phyloP scores from a whole-genome alignment of 2,797 vertebrate genomes.

The Lagocephalus sceleratus region DNA sequence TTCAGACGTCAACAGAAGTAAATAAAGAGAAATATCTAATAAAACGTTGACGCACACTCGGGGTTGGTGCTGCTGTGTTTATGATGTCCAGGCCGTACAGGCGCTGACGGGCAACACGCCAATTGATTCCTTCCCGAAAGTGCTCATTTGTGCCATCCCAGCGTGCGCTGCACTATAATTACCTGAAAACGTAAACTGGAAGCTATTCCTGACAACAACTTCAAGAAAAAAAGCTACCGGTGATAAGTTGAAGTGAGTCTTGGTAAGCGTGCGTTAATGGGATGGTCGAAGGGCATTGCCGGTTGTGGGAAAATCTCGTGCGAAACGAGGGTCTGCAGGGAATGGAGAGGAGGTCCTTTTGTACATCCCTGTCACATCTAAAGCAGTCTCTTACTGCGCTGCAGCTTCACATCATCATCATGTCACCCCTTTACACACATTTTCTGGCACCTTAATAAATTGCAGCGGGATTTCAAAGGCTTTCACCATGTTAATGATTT shows the following conservation, averaged over 20 bases:
- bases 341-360: conserved; percentile 54
- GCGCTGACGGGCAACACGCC: conserved; percentile 70
- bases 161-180: conserved; percentile 77
- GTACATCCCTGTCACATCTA: conserved; percentile 51
- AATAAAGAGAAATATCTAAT: conserved; percentile 26
- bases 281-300: conserved; percentile 69
- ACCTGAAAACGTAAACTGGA: conserved; percentile 81
- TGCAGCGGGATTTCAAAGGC: conserved; percentile 35
- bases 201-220: conserved; percentile 78
- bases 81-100: conserved; percentile 70
- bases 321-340: conserved; percentile 69
- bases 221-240: conserved; percentile 75
- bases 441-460: conserved; percentile 51
- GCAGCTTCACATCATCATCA: conserved; percentile 33
- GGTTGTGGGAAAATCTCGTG: conserved; percentile 66
- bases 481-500: conserved; percentile 32
- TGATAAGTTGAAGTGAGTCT: conserved; percentile 60
- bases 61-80: conserved; percentile 52
- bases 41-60: conserved; percentile 54
- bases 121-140: conserved; percentile 77
- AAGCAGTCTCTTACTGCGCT: conserved; percentile 44
- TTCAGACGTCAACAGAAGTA: conserved; percentile 18
- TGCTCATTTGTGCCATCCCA: conserved; percentile 78
- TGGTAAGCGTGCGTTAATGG: conserved; percentile 70
- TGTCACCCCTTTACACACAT: conserved; percentile 42